Conservation (phyloP, 1,140 invertebrate species). For the Macrobrachium nipponense region DNA sequence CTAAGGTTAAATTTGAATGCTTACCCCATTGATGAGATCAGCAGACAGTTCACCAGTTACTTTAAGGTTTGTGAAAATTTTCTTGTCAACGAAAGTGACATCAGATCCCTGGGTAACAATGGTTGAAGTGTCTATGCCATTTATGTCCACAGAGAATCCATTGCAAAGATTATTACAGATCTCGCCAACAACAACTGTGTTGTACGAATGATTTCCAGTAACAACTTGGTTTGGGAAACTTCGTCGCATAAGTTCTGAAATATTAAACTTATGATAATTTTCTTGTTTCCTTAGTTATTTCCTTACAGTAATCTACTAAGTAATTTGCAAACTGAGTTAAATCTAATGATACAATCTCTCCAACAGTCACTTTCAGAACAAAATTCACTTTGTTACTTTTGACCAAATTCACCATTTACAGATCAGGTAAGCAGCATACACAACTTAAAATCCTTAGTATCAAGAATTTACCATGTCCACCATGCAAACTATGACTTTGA, state of each 20-base stretch:
- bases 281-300: too few relatives aligned
- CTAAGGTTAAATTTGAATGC: background rate
- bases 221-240: conserved; percentile 11
- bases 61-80: conserved; percentile 6
- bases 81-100: conserved; percentile 20
- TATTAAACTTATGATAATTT: background rate
- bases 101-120: background rate
- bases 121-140: conserved; percentile 21
- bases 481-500: too few relatives aligned
- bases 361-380: too few relatives aligned
- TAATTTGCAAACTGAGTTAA: too few relatives aligned
- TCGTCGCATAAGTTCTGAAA: conserved; percentile 22
- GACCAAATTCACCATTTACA: too few relatives aligned
- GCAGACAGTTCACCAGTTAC: background rate
- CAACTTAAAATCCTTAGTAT: too few relatives aligned
- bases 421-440: too few relatives aligned
- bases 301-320: too few relatives aligned
- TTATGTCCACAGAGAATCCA: background rate
- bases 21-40: conserved; percentile 16
- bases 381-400: too few relatives aligned
- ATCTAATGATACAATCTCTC: too few relatives aligned
- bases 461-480: too few relatives aligned
- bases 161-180: background rate
- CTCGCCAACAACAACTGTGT: background rate
- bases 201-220: background rate